A percentile compares a stretch with the other conserved stretches of the same genome.
phyloP scores from a whole-genome alignment of 2,113 vertebrate species.

The Emberiza fucata region DNA sequence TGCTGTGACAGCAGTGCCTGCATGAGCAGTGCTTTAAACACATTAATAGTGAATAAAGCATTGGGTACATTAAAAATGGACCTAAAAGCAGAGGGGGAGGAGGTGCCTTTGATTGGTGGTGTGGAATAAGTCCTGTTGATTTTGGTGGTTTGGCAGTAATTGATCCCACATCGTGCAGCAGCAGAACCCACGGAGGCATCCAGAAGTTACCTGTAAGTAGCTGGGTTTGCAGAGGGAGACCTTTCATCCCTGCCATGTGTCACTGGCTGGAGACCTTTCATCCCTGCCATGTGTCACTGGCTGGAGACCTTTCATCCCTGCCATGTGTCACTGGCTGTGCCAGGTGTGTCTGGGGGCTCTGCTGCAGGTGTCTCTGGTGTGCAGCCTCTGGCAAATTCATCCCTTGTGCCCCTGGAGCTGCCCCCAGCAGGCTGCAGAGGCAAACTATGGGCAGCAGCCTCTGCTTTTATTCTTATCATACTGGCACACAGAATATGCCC shows the following conservation, averaged over 20 bases:
- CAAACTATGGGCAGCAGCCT: background rate
- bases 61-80: background rate
- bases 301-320: fast-evolving
- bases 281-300: background rate
- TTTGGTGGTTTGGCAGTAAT: background rate
- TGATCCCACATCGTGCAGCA: background rate
- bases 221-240: background rate
- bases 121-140: background rate
- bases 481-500: background rate
- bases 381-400: fast-evolving
- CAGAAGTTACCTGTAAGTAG: background rate
- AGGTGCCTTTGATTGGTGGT: background rate
- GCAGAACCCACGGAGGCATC: background rate
- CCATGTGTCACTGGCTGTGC: background rate
- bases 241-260: too few relatives aligned
- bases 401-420: background rate
- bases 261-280: too few relatives aligned
- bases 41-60: background rate
- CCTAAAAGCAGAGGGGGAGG: background rate
- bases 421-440: background rate
- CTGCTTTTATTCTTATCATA: background rate
- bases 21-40: conserved; percentile 4
- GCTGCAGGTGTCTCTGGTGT: background rate
- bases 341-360: background rate
- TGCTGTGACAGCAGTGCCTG: background rate